phyloP scores from a whole-genome alignment of 2,113 vertebrate genomes.

The Aspidoscelis tigris region DNA sequence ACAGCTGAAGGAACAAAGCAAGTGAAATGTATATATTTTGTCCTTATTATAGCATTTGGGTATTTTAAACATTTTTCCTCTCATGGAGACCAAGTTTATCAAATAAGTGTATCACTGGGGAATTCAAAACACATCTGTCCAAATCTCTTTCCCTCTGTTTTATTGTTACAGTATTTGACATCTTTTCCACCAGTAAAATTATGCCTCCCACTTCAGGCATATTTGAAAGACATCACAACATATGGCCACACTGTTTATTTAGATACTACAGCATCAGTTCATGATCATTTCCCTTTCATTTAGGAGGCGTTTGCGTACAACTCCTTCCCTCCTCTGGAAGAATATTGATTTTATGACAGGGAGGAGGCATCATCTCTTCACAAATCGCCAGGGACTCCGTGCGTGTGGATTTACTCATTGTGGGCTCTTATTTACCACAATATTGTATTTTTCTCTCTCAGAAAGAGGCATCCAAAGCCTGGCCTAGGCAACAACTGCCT shows the following conservation, averaged over 20 bases:
- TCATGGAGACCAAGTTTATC: neutral
- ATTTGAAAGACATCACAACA: neutral
- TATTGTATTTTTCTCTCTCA: accelerated
- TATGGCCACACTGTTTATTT: neutral
- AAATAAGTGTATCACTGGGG: neutral
- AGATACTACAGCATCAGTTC: neutral
- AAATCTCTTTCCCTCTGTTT: neutral
- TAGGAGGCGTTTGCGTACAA: neutral
- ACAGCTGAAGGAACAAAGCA: neutral
- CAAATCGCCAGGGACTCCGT: neutral
- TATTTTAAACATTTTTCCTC: neutral
- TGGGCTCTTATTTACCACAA: neutral
- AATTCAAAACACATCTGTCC: neutral
- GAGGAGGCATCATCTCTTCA: neutral
- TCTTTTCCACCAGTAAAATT: neutral
- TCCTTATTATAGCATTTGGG: neutral
- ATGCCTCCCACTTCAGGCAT: neutral
- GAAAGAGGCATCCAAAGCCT: accelerated
- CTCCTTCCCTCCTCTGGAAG: accelerated
- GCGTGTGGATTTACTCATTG: accelerated
- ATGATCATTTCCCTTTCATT: neutral
- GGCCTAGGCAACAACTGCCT: no score
- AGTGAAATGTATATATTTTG: neutral
- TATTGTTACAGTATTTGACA: neutral
- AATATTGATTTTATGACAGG: neutral